Base-by-base conservation (phyloP, 2,113 vertebrate genomes). In the Gymnocephalus cernua region DNA sequence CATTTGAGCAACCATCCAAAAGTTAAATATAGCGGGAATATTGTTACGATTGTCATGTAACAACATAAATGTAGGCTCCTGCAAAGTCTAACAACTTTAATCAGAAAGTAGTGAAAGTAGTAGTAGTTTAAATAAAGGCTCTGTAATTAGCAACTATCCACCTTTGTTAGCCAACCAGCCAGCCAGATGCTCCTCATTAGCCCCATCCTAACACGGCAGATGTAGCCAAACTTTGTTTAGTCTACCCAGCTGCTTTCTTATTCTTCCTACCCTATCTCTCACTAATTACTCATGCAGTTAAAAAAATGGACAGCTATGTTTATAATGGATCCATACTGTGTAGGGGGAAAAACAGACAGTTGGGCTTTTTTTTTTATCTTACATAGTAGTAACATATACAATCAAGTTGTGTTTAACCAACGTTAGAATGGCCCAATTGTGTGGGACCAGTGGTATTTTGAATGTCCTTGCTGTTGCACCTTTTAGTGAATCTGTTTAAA, bases 141-240 rank as follows among this genome's bases (percentile, higher is more conserved):
- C 62, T 23, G 41, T 61, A 64, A 59, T 75, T 71, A 63, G 21
- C 2, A 56, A 76, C 58, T 47, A 59, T 80, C 62, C 44, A 63
- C 32, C 74, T 68, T 74, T 82, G 21, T 35, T 66, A 58, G 32
- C 44, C 25, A 73, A 56, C 29, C 63, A 65, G 59, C 27, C 41
- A n/a, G 62, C 73, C 80, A 82, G 74, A 86, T 78, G 79, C 41
- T 68, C 41, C 59, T 70, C 64, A 81, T 77, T 68, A 82, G 50
- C 44, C 58, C 13, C 9, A 47, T 83, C 10, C 23, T 59, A 59
- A 69, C 32, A 44, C 1, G 4, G 47, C 81, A 78, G 67, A 77
- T 83, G 35, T 50, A 44, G 29, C 54, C 35, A 74, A 51, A 61
- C 81, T 80, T 47, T 5, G 65, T 84, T 73, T 50, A 13, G 29